Evolutionary conservation across 1,140 invertebrate genomes (phyloP), one percentile per base, ranked within the genome.

Genomic region (Pteromalus puparum): DNA sequence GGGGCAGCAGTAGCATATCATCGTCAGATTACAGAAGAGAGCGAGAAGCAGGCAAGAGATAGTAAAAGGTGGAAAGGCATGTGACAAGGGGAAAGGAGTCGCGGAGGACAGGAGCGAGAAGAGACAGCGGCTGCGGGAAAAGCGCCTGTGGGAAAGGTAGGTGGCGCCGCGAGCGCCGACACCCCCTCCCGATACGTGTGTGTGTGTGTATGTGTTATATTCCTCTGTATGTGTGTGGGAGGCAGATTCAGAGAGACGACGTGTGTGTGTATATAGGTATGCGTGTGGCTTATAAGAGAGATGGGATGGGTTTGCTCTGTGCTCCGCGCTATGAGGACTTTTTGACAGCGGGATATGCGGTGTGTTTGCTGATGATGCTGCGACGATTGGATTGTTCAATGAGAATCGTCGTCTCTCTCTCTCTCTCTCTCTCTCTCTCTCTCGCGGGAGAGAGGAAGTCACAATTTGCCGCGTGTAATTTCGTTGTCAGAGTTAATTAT

Each of bases 121-220:
- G 53, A 61, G 53, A 61, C 53, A 61, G 53, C 53, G 53, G 21
- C 53, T 61, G 53, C 53, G 53, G 53, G 83, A 86, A 82, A 86
- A 87, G 73, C 85, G 78, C 61, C 24, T 70, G 81, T 34, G 81
- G 81, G 61, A 76, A 83, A 83, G 81, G 81, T 83, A 83, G 81
- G 53, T 65, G 81, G 81, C 81, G 81, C 81, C 28, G 61, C 61
- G 67, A 61, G 67, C 67, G 67, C 53, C 53, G 53, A 61, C 53
- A 61, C 53, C 53, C 53, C 53, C 53, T 61, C 53, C 53, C 18
- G 21, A 42, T 21, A 61, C 18, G 6, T n/a, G 21, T n/a, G 53
- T 61, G 21, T 53, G 48, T 53, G 48, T n/a, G n/a, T n/a, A n/a
- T 13, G 13, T 5, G 48, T 34, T 34, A 34, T 34, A 34, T 34